Evolutionary conservation across 35 echinoderm and acorn worm genomes (phyloP), one percentile per base, ranked within the genome.

Genomic region (Heliocidaris erythrogramma): DNA sequence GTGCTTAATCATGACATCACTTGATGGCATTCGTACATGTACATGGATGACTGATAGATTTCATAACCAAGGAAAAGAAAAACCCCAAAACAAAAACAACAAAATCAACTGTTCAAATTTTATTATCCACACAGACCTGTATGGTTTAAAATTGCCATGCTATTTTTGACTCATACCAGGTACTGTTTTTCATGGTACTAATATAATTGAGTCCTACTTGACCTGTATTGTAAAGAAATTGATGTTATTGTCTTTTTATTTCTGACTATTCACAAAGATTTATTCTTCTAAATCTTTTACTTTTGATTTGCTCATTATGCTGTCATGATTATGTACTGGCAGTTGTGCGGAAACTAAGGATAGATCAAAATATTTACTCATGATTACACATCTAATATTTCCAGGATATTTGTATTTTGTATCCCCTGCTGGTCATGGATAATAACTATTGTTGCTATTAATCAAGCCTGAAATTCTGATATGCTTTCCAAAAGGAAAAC

Each of bases 1-100:
- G 18, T 78, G 65, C 27, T 78, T 78, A 78, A 78, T 78, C 65
- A 78, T 78, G 65, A 78, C 65, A n/a, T n/a, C 65, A 78, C 65
- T 78, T 78, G 21, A 78, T 29, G 2, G 65, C 0, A 78, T 78
- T 78, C 17, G 2, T 69, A 69, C 60, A 24, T 24, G 16, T 27
- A 78, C 18, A 78, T 78, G 65, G 35, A 42, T 42, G 35, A 42
- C 35, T 42, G 35, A 42, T 42, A 42, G 35, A 42, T 42, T 42
- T 42, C 35, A 42, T 42, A 3, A 42, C 65, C 65, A 27, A 7
- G 21, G 6, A 78, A n/a, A 8, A 8, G 24, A 8, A 21, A 78
- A n/a, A 60, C 12, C 16, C 53, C 53, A 59, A 59, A 3, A 12
- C 9, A 3, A 59, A 59, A 59, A 4, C 53, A 0, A 9, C 53